These are phyloP conservation scores for Azorinus chamasolen DNA, from an alignment of 2,888 invertebrate genomes.

Conservation along the genomic window DNA sequence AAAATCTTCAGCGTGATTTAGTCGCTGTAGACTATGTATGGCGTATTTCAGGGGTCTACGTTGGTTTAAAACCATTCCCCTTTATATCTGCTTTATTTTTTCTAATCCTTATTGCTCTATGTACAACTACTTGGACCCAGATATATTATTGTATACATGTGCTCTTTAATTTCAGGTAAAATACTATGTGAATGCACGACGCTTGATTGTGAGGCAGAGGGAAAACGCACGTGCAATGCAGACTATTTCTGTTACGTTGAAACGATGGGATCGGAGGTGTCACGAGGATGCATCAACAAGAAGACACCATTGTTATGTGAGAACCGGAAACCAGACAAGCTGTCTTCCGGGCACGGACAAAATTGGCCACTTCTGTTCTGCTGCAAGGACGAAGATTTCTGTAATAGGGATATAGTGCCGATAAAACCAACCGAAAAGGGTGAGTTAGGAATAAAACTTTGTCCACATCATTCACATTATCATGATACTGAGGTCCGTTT, in stretches of 20 bases:
- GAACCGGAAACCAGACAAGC: constrained; percentile 84
- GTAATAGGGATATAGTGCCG: constrained; percentile 84
- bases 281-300: constrained; percentile 85
- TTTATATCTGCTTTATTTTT: too few relatives aligned
- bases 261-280: constrained; percentile 80
- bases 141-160: too few relatives aligned
- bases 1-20: too few relatives aligned
- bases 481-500: too few relatives aligned
- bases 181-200: constrained; percentile 85
- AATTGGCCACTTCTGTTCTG: constrained; percentile 86
- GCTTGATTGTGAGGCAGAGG: constrained; percentile 80
- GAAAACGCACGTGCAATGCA: constrained; percentile 82
- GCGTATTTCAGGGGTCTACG: too few relatives aligned
- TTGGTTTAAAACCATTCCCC: too few relatives aligned
- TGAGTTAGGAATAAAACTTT: too few relatives aligned
- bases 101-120: too few relatives aligned
- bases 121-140: too few relatives aligned
- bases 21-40: too few relatives aligned
- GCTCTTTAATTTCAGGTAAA: constrained; percentile 57
- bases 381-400: constrained; percentile 83
- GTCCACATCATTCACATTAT: too few relatives aligned
- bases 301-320: constrained; percentile 86
- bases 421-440: constrained; percentile 69
- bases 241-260: constrained; percentile 86
- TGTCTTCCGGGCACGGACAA: constrained; percentile 64